A percentile compares a stretch with the other conserved stretches of the same genome.
Conservation (phyloP, 2,888 invertebrate species). For the Autographa pulchrina region DNA sequence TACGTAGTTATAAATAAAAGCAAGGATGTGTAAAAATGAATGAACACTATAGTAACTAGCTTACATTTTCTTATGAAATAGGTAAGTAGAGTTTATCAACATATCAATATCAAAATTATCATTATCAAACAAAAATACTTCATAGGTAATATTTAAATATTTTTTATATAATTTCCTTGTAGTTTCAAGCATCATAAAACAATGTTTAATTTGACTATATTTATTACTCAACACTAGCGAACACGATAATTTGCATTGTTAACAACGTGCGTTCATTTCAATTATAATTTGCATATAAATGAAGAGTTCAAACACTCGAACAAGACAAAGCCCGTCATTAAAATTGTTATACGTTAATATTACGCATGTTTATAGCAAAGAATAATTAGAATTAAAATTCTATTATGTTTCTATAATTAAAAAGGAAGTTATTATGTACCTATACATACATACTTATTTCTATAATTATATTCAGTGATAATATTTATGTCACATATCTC, state of each 20-base stretch:
- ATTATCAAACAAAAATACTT: too few species aligned
- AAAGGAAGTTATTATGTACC: too few species aligned
- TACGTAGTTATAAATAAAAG: too few species aligned
- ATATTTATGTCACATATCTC: not conserved
- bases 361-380: constrained; percentile 19
- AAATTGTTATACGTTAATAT: constrained; percentile 11
- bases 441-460: too few species aligned
- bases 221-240: not conserved
- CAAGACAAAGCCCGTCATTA: constrained; percentile 20
- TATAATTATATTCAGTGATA: too few species aligned
- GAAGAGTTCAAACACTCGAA: constrained; percentile 34
- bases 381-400: not conserved
- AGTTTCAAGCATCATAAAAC: not conserved
- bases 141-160: too few species aligned
- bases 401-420: too few species aligned
- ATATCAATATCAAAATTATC: too few species aligned
- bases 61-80: too few species aligned
- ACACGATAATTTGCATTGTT: constrained; percentile 13
- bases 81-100: too few species aligned
- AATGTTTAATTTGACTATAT: constrained; percentile 10
- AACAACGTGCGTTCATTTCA: constrained; percentile 19
- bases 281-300: constrained; percentile 47
- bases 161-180: not conserved
- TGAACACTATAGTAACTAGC: too few species aligned
- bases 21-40: too few species aligned